These are phyloP conservation scores for Lepidocyrtoides sp. DNA, from an alignment of 2,888 invertebrate species.

Conservation along the genomic window DNA sequence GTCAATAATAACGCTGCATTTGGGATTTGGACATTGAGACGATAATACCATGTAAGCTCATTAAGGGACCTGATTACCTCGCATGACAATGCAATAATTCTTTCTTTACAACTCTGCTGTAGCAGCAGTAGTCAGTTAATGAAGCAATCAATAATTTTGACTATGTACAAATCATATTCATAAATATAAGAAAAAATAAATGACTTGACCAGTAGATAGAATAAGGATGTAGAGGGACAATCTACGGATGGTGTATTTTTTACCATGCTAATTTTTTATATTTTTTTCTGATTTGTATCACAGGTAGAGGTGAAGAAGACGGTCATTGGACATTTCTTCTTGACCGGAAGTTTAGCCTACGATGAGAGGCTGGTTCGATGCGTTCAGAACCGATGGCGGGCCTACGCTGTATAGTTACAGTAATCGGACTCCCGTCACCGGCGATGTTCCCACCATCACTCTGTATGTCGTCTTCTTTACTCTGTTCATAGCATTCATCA, in stretches of 20 bases:
- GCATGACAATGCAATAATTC: neutral
- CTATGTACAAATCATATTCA: neutral
- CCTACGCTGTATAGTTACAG: slow-evolving; percentile 98
- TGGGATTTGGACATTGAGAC: neutral
- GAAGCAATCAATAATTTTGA: neutral
- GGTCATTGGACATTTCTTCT: slow-evolving; percentile 82
- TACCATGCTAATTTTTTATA: neutral
- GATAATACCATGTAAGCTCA: slow-evolving; percentile 1
- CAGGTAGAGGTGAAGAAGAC: slow-evolving; percentile 82
- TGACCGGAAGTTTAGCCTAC: slow-evolving; percentile 81
- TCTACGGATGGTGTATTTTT: too few relatives aligned
- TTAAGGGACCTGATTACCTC: slow-evolving; percentile 8
- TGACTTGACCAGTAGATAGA: too few relatives aligned
- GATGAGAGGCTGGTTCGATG: slow-evolving; percentile 90
- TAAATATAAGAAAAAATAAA: too few relatives aligned
- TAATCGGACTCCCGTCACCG: slow-evolving; percentile 98
- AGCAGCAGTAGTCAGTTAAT: neutral
- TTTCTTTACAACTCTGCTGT: neutral
- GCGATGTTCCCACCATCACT: slow-evolving; percentile 95
- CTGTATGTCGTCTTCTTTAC: slow-evolving; percentile 96
- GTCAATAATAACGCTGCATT: neutral
- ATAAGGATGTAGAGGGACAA: too few relatives aligned
- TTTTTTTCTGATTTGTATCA: slow-evolving; percentile 7
- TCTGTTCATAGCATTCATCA: slow-evolving; percentile 96
- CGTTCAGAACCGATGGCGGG: slow-evolving; percentile 98